Evolutionary conservation across 2,888 invertebrate genomes (phyloP).

Genomic region (Eutolmus rufibarbis): DNA sequence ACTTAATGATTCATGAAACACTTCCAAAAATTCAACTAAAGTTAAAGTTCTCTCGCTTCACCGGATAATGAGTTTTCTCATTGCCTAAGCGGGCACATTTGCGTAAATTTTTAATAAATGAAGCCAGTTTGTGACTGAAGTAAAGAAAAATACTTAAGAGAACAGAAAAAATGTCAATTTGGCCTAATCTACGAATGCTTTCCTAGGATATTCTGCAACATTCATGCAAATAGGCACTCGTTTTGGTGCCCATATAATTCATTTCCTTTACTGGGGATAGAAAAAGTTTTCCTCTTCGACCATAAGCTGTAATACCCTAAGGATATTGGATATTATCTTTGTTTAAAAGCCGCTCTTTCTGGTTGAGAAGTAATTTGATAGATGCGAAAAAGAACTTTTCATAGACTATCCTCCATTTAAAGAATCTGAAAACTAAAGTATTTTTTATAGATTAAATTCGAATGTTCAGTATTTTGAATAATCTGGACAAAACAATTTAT

Average conservation of each 20-base stretch:
- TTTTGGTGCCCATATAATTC: slow-evolving; percentile 11
- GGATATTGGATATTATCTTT: background rate
- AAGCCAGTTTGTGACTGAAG: background rate
- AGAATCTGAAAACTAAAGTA: background rate
- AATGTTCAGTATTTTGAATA: no score
- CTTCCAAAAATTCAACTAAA: background rate
- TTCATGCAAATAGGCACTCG: slow-evolving; percentile 22
- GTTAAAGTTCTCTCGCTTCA: background rate
- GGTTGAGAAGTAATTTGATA: slow-evolving; percentile 18
- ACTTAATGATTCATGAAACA: background rate
- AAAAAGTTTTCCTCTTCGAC: background rate
- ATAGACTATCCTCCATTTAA: background rate
- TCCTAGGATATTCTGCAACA: no score
- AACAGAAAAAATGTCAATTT: background rate
- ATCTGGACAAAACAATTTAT: no score
- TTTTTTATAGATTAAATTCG: no score
- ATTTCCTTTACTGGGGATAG: background rate
- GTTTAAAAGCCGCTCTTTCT: background rate
- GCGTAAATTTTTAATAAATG: background rate
- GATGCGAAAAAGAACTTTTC: background rate
- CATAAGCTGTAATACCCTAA: background rate
- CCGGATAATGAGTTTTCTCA: background rate
- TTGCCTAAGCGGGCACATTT: background rate
- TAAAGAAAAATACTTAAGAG: background rate
- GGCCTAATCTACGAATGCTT: background rate